Conservation (phyloP, 2,113 vertebrate species). For the Cavia aperea region DNA sequence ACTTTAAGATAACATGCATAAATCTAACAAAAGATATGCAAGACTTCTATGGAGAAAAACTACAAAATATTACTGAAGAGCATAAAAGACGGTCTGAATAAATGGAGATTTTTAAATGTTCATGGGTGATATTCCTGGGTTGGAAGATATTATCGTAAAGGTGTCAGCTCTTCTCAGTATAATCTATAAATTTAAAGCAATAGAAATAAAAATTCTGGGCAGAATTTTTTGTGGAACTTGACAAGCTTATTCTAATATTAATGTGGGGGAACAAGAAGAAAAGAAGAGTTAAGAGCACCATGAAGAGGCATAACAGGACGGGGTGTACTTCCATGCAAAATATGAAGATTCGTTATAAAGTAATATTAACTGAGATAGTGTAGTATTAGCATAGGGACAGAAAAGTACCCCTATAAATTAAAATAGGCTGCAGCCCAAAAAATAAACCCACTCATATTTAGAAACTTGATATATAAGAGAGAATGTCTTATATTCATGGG, state of each 20-base stretch:
- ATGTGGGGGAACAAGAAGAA: constrained; percentile 4
- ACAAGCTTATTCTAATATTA: constrained; percentile 44
- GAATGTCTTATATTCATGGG: background rate
- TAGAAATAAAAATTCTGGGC: constrained; percentile 47
- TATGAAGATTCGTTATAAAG: background rate
- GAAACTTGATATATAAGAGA: constrained; percentile 40
- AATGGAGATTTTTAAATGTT: constrained; percentile 40
- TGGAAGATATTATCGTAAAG: constrained; percentile 38
- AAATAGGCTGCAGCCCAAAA: constrained; percentile 1
- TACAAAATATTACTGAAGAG: constrained; percentile 38
- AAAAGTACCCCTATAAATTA: background rate
- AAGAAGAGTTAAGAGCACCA: background rate
- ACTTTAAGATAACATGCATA: constrained; percentile 25
- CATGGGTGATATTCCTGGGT: constrained; percentile 25
- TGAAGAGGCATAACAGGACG: background rate
- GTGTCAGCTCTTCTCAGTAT: constrained; percentile 46
- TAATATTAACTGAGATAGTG: background rate
- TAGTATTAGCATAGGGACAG: background rate
- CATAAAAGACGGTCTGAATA: constrained; percentile 51
- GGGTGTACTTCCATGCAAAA: background rate
- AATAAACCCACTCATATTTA: background rate
- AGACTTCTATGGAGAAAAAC: constrained; percentile 46
- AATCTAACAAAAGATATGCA: constrained; percentile 31
- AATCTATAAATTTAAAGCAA: constrained; percentile 41
- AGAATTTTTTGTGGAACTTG: constrained; percentile 9